These are phyloP conservation scores for Melanargia galathea DNA, from an alignment of 2,888 invertebrate genomes.

Conservation along the genomic window DNA sequence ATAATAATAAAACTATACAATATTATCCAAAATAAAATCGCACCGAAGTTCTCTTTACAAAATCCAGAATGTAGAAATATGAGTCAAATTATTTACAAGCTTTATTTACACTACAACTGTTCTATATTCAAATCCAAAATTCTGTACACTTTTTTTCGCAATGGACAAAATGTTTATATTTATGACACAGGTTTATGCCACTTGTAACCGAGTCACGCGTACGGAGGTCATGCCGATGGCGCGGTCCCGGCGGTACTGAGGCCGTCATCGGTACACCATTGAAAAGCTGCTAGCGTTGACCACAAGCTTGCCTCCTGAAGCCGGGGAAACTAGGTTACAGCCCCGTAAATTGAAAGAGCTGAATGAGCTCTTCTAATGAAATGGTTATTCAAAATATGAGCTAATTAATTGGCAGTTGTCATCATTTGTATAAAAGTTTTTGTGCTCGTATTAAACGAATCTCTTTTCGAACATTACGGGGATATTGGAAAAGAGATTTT, in stretches of 20 bases:
- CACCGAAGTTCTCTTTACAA: too few relatives aligned
- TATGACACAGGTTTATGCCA: conserved; percentile 5
- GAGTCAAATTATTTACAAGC: background rate
- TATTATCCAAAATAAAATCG: too few relatives aligned
- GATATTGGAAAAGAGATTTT: too few relatives aligned
- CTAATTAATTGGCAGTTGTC: conserved; percentile 4
- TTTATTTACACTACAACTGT: background rate
- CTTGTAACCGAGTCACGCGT: conserved; percentile 4
- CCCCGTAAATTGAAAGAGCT: background rate
- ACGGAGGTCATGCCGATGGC: conserved; percentile 23
- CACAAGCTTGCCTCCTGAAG: background rate
- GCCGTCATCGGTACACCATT: conserved; percentile 20
- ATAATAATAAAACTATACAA: too few relatives aligned
- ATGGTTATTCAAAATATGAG: background rate
- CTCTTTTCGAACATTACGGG: too few relatives aligned
- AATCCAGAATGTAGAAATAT: background rate
- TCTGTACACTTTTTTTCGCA: background rate
- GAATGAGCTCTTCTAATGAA: background rate
- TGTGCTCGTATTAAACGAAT: too few relatives aligned
- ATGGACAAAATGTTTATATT: conserved; percentile 2
- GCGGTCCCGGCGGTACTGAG: conserved; percentile 31
- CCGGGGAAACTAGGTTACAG: conserved; percentile 5
- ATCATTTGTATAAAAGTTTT: background rate
- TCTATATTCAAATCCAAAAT: background rate
- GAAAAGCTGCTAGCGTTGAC: conserved; percentile 16